Conservation (phyloP, 2,113 vertebrate genomes). For the Tenebrosternarchus preto region DNA sequence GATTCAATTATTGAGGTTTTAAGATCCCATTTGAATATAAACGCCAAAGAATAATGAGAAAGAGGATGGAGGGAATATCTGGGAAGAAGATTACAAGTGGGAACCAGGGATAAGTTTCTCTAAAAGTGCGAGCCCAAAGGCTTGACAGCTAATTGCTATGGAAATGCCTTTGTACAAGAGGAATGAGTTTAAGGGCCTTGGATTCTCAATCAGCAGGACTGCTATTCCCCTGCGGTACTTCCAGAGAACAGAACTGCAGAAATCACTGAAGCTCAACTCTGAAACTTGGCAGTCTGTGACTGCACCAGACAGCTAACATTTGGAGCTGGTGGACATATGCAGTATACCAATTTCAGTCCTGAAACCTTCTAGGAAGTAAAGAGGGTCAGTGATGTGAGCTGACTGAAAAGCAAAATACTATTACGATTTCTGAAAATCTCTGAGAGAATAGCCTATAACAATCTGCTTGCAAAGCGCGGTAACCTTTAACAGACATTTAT, state of each 20-base stretch:
- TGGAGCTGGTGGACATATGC: constrained; percentile 30
- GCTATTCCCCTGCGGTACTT: constrained; percentile 40
- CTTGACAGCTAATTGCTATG: constrained; percentile 52
- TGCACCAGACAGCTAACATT: constrained; percentile 33
- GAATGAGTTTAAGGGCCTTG: constrained; percentile 39
- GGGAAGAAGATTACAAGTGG: constrained; percentile 51
- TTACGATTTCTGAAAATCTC: constrained; percentile 9
- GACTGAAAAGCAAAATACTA: background rate
- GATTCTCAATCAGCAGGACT: constrained; percentile 33
- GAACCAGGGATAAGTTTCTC: constrained; percentile 51
- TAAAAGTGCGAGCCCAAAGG: constrained; percentile 46
- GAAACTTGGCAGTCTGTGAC: constrained; percentile 48
- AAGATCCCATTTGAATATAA: constrained; percentile 49
- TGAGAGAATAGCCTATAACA: constrained; percentile 11
- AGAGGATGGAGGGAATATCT: constrained; percentile 34
- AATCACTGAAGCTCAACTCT: constrained; percentile 40
- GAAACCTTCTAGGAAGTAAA: background rate
- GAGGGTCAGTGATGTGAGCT: background rate
- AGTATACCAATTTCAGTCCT: constrained; percentile 27
- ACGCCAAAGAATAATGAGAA: constrained; percentile 47
- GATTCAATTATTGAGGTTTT: constrained; percentile 49
- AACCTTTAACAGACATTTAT: constrained; percentile 49
- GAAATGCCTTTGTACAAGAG: constrained; percentile 49
- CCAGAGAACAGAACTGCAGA: constrained; percentile 17
- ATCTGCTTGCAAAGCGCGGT: constrained; percentile 24